A percentile compares a stretch with the other conserved stretches of the same genome.
These are phyloP conservation scores for Synergus gifuensis DNA, from an alignment of 2,888 invertebrate species.

Conservation along the genomic window DNA sequence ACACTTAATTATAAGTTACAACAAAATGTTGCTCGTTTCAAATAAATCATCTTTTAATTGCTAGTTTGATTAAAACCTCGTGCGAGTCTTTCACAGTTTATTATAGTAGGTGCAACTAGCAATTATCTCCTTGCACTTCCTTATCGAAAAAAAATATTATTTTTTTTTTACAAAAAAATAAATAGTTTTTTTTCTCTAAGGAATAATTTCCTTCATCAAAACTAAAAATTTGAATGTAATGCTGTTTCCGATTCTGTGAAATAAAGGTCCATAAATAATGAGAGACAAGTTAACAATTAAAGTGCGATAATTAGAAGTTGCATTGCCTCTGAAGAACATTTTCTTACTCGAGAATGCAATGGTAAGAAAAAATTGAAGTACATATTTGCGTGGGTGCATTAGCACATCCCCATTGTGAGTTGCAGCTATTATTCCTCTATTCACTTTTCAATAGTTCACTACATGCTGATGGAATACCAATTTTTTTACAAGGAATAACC, in stretches of 20 bases:
- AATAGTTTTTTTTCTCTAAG: not conserved
- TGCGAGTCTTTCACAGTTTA: not conserved
- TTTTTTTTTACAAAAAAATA: not conserved
- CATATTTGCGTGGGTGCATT: constrained; percentile 7
- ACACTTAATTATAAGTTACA: not conserved
- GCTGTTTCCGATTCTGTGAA: too few relatives aligned
- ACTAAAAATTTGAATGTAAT: too few relatives aligned
- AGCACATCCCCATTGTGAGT: constrained; percentile 1
- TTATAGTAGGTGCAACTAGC: not conserved
- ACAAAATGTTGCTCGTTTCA: not conserved
- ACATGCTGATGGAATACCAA: constrained; percentile 15
- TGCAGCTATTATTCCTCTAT: not conserved
- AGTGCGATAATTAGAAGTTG: not conserved
- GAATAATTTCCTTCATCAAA: too few relatives aligned
- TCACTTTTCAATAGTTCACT: constrained; percentile 3
- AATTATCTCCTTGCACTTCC: constrained; percentile 9
- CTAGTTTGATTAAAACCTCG: not conserved
- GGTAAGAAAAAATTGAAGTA: not conserved
- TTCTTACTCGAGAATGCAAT: not conserved
- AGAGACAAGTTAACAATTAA: too few relatives aligned
- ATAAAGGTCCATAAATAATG: too few relatives aligned
- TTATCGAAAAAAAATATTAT: not conserved
- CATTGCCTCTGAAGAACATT: not conserved
- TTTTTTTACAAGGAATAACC: not conserved
- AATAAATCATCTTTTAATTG: constrained; percentile 10